Evolutionary conservation across 2,888 invertebrate genomes (phyloP).

Genomic region (Nephrotoma flavescens): DNA sequence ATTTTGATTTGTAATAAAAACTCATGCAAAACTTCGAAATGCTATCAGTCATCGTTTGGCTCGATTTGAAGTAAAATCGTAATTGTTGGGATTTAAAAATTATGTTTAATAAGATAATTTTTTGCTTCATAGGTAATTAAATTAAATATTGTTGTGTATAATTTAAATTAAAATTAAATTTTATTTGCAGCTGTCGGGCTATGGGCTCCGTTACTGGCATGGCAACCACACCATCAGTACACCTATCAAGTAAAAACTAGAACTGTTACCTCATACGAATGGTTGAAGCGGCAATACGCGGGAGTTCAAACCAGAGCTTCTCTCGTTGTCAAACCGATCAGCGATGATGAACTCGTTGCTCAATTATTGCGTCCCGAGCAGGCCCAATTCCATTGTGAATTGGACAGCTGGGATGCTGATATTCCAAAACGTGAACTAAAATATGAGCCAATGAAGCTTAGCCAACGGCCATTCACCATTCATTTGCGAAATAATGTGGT

Average conservation of each 20-base stretch:
- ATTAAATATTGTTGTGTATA: too few relatives aligned
- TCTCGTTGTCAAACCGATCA: slow-evolving; percentile 38
- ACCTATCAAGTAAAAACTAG: slow-evolving; percentile 40
- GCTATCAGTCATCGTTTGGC: not conserved
- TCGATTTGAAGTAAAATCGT: not conserved
- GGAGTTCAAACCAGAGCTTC: slow-evolving; percentile 40
- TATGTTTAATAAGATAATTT: not conserved
- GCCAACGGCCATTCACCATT: slow-evolving; percentile 46
- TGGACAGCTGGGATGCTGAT: slow-evolving; percentile 35
- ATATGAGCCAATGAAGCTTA: slow-evolving; percentile 38
- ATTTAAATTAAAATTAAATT: not conserved
- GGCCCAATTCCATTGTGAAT: slow-evolving; percentile 37
- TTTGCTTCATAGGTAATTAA: not conserved
- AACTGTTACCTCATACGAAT: slow-evolving; percentile 43
- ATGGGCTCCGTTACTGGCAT: slow-evolving; percentile 28
- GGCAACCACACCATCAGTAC: slow-evolving; percentile 43
- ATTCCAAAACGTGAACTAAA: slow-evolving; percentile 36
- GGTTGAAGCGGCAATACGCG: slow-evolving; percentile 37
- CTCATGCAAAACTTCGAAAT: not conserved
- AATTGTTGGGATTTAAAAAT: not conserved
- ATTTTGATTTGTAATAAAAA: not conserved
- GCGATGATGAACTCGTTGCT: slow-evolving; percentile 35
- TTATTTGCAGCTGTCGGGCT: slow-evolving; percentile 17
- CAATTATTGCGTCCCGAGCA: slow-evolving; percentile 37
- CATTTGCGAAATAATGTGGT: slow-evolving; percentile 45